Evolutionary conservation across 2,797 vertebrate genomes (phyloP).

Genomic region (Pteropus rufus): DNA sequence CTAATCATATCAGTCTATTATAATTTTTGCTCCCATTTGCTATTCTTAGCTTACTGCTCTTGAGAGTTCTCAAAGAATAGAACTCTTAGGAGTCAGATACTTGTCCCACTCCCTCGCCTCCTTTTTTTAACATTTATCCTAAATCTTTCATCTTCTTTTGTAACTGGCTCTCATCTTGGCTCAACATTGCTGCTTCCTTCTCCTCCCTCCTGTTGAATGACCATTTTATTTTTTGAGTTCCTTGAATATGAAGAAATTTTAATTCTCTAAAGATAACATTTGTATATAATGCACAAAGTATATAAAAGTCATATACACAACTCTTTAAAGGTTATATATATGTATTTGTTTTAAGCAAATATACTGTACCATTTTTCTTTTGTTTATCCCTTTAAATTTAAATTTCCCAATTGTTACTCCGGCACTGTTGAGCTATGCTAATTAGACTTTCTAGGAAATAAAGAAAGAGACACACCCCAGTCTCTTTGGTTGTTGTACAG

Average conservation of each 20-base stretch:
- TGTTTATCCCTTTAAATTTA: background rate
- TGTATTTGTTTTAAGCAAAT: background rate
- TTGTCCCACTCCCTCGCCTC: background rate
- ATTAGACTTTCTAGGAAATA: background rate
- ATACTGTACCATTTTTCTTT: background rate
- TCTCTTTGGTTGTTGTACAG: background rate
- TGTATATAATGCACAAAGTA: background rate
- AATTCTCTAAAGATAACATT: background rate
- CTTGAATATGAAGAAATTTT: background rate
- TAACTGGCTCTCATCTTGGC: background rate
- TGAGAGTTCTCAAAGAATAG: background rate
- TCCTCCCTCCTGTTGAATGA: background rate
- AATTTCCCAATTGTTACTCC: background rate
- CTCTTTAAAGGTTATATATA: background rate
- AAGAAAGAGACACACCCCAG: background rate
- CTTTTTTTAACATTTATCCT: background rate
- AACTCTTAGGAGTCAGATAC: background rate
- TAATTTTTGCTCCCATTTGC: background rate
- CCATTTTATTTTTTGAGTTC: background rate
- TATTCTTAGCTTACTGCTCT: conserved; percentile 1
- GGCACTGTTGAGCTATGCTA: background rate
- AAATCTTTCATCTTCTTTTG: conserved; percentile 16
- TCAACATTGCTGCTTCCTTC: background rate
- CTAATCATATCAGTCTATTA: background rate
- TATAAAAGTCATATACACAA: background rate